A percentile compares a stretch with the other conserved stretches of the same genome.
Conservation (phyloP, 2,797 vertebrate genomes). For the Oreonectes daqikongensis region DNA sequence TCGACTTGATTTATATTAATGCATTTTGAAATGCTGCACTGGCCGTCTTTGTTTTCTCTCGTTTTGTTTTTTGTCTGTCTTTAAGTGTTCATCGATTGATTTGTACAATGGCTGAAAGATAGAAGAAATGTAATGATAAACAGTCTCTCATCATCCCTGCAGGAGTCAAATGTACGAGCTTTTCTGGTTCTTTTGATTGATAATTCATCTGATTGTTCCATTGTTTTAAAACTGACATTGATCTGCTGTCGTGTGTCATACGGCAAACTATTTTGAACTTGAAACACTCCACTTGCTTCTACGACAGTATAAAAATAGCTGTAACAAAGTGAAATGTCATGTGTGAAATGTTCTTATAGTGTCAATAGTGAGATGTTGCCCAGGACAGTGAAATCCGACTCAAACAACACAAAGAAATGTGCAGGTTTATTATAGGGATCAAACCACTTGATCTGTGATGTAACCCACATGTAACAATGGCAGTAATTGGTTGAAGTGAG, state of each 20-base stretch:
- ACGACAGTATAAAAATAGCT: neutral
- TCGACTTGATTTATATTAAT: neutral
- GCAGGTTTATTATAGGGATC: neutral
- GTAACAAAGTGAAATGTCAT: neutral
- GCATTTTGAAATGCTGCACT: neutral
- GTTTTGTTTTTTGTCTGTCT: constrained; percentile 2
- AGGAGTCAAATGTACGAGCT: constrained; percentile 5
- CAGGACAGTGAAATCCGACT: neutral
- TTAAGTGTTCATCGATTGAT: constrained; percentile 8
- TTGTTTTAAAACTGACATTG: neutral
- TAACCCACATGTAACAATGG: neutral
- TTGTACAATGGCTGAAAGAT: neutral
- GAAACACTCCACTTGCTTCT: neutral
- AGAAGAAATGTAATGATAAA: neutral
- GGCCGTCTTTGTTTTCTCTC: neutral
- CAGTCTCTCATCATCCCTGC: neutral
- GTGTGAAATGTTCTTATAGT: neutral
- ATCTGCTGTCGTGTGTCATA: neutral
- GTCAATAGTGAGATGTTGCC: neutral
- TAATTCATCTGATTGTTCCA: neutral
- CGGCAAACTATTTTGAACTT: neutral
- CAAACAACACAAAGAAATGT: neutral
- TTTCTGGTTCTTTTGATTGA: constrained; percentile 7
- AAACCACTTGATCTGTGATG: neutral
- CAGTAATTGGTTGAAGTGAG: neutral